Evolutionary conservation across 92 coral and sea anemone genomes (phyloP), one percentile per base, ranked within the genome.

Genomic region (Siderastrea siderea): DNA sequence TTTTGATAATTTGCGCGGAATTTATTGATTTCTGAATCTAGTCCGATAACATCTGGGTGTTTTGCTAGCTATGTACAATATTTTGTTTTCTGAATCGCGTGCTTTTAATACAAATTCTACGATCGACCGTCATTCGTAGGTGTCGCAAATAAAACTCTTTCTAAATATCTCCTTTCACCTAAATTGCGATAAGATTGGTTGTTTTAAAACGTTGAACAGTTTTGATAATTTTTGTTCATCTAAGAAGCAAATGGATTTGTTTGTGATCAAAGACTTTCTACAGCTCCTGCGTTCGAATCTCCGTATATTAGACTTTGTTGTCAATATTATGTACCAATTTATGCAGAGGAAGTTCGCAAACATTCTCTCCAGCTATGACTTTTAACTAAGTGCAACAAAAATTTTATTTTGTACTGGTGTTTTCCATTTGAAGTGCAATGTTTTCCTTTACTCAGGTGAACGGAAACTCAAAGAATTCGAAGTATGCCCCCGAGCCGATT

Each of bases 391-490:
- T 6, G 12, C 50, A 48, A 16, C 19, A 12, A 43, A 43, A 80
- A 68, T 51, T 38, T 51, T 49, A 52, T 16, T 58, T 44, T 47
- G 72, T 62, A n/a, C 49, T 5, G 44, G 6, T 70, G 86, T 57
- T 45, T 57, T 57, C 52, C 67, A 57, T 17, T 8, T 14, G 15
- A 82, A 70, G 83, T 74, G 78, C 4, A 9, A 4, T 12, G 71
- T 78, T 48, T 46, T 50, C 46, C 46, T 47, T 15, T 78, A 78
- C 59, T 44, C 68, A 46, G 68, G 12, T 69, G 47, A 82, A 82
- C 71, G 78, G 78, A 74, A 74, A 19, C 59, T n/a, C 47, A 46
- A 71, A 69, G 78, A 82, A 70, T 70, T 82, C n/a, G 26, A 82
- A 82, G 26, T 70, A 69, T 82, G 53, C 50, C 10, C 10, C 15